These are phyloP conservation scores for Melanaphis sacchari DNA, from an alignment of 1,140 invertebrate species.

Conservation along the genomic window DNA sequence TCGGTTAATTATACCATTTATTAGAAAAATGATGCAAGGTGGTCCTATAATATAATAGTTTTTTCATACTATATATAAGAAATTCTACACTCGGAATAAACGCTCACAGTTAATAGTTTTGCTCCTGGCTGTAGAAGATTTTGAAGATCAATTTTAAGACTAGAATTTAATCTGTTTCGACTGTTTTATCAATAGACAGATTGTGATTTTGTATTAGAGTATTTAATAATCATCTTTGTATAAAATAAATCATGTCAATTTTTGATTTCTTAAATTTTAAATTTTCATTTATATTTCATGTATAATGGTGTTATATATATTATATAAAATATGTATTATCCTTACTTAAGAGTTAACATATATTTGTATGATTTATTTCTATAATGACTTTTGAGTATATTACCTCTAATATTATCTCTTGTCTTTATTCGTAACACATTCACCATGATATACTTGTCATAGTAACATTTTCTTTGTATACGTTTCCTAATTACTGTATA, in stretches of 20 bases:
- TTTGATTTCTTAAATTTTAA: not conserved
- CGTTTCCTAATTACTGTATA: not conserved
- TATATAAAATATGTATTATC: too few relatives aligned
- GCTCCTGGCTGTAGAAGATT: constrained; percentile 2
- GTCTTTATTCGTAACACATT: constrained; percentile 3
- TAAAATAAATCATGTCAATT: not conserved
- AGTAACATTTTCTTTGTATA: not conserved
- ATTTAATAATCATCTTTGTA: not conserved
- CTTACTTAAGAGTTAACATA: too few relatives aligned
- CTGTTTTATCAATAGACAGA: not conserved
- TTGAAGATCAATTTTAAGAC: not conserved
- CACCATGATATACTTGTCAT: not conserved
- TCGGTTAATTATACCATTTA: constrained; percentile 30
- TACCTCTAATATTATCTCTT: not conserved
- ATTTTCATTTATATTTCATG: not conserved
- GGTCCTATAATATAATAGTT: constrained; percentile 38
- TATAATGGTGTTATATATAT: not conserved
- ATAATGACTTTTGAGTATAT: too few relatives aligned
- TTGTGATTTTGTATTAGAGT: not conserved
- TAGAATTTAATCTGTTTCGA: not conserved
- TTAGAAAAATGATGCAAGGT: not conserved
- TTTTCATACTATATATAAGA: not conserved
- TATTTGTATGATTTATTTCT: too few relatives aligned
- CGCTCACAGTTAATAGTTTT: constrained; percentile 24
- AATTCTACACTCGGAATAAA: not conserved